Conservation (phyloP, 2,113 vertebrate genomes). For the Ictalurus furcatus region DNA sequence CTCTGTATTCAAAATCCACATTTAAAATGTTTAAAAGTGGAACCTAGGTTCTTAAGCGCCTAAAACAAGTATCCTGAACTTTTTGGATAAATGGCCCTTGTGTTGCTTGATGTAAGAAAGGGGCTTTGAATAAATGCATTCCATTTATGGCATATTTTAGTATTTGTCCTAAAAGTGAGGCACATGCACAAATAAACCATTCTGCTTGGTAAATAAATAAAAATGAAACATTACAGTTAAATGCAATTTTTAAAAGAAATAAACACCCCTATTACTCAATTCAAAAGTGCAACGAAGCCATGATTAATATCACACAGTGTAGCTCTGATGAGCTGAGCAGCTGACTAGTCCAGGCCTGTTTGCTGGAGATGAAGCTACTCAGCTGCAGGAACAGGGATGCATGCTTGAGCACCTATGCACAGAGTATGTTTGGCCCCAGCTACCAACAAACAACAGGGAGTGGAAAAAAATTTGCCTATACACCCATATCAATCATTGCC, state of each 20-base stretch:
- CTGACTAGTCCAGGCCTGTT: slow-evolving; percentile 41
- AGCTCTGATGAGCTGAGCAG: background rate
- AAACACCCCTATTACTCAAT: background rate
- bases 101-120: background rate
- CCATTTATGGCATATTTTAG: background rate
- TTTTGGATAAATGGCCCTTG: background rate
- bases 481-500: background rate
- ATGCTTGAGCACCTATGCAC: background rate
- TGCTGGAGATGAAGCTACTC: background rate
- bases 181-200: background rate
- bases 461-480: background rate
- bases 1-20: background rate
- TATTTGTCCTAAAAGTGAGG: background rate
- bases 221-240: background rate
- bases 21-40: background rate
- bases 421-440: background rate
- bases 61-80: background rate
- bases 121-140: background rate
- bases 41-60: background rate
- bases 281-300: background rate
- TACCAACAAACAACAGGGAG: background rate
- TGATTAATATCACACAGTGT: background rate
- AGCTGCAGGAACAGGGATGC: slow-evolving; percentile 6
- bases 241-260: background rate
- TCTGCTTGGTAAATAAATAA: background rate